Conservation (phyloP, 2,113 vertebrate species). For the Jacana jacana region DNA sequence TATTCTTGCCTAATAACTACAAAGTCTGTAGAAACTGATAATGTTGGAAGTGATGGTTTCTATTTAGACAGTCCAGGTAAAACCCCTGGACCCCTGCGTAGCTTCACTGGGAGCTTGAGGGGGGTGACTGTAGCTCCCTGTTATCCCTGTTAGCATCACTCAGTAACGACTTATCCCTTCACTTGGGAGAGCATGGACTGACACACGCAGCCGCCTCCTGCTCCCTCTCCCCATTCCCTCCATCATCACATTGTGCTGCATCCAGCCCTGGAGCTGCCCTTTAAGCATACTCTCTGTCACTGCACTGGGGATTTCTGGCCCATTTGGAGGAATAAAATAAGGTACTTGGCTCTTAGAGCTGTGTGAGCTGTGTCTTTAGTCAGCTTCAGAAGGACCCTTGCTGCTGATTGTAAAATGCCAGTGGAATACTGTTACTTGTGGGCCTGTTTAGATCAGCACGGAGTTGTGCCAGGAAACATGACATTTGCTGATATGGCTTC, state of each 20-base stretch:
- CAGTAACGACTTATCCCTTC: background rate
- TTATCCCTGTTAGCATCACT: background rate
- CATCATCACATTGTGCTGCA: fast-evolving
- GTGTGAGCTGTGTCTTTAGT: background rate
- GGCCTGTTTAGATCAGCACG: background rate
- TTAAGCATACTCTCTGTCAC: background rate
- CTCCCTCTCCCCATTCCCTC: background rate
- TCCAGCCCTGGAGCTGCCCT: background rate
- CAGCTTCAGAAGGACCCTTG: background rate
- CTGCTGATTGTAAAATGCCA: background rate
- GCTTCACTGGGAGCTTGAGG: background rate
- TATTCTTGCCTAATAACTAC: background rate
- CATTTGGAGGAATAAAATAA: background rate
- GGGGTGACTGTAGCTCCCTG: background rate
- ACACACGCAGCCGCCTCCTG: background rate
- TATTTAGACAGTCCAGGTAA: background rate
- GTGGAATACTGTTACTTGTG: background rate
- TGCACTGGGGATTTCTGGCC: background rate
- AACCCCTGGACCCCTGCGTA: background rate
- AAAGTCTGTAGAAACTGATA: background rate
- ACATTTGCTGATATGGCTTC: background rate
- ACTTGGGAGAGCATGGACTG: background rate
- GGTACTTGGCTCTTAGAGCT: background rate
- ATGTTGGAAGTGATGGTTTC: background rate
- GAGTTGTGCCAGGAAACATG: background rate